Conservation (phyloP, 2,888 invertebrate species). For the Acleris holmiana region DNA sequence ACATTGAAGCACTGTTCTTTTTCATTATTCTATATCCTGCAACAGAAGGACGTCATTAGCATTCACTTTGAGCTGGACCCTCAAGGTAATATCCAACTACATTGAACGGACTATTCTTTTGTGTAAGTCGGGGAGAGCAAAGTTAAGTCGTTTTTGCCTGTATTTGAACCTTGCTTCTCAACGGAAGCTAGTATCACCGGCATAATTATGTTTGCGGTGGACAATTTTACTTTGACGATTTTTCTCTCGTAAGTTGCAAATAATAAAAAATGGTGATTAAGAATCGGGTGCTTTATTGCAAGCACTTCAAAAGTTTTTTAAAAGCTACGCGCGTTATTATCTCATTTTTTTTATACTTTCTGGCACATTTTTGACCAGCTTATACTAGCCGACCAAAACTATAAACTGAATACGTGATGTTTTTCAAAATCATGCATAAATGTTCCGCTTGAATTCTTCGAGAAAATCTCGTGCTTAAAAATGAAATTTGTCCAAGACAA, state of each 20-base stretch:
- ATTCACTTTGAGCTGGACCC: slow-evolving; percentile 8
- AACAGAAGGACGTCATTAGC: slow-evolving; percentile 19
- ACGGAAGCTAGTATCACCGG: slow-evolving; percentile 4
- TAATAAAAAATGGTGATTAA: too few relatives aligned
- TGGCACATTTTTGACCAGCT: too few relatives aligned
- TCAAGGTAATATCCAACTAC: slow-evolving; percentile 14
- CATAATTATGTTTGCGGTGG: slow-evolving; percentile 1
- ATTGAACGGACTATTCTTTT: slow-evolving; percentile 21
- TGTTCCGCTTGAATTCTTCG: background rate
- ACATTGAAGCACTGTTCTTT: background rate
- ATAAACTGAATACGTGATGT: background rate
- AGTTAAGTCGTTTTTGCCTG: slow-evolving; percentile 7
- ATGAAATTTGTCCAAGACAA: background rate
- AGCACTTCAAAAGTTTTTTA: too few relatives aligned
- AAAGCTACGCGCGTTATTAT: too few relatives aligned
- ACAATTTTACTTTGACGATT: background rate
- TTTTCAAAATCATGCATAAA: background rate
- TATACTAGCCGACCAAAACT: too few relatives aligned
- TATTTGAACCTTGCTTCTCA: slow-evolving; percentile 10
- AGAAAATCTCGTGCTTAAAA: background rate
- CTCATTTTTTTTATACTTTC: too few relatives aligned
- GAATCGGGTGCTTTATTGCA: too few relatives aligned
- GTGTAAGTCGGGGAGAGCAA: slow-evolving; percentile 7
- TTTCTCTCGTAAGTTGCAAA: too few relatives aligned
- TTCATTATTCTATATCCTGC: slow-evolving; percentile 14